phyloP scores from a whole-genome alignment of 2,797 vertebrate species.

The Coracias cyanogaster region DNA sequence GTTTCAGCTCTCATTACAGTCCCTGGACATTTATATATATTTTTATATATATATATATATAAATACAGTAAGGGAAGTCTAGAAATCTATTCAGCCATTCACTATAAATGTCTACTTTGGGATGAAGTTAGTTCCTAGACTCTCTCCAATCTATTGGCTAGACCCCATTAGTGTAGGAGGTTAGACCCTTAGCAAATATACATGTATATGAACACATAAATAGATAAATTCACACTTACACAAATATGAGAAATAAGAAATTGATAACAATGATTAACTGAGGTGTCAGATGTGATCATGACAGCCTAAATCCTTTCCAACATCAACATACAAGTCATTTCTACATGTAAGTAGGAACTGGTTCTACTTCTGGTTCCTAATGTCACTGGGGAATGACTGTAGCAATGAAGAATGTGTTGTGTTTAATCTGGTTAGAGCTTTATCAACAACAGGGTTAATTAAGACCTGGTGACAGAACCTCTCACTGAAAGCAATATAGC shows the following conservation, averaged over 20 bases:
- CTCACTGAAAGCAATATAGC: conserved; percentile 2
- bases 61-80: neutral
- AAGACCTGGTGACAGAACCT: neutral
- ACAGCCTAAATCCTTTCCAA: neutral
- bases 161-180: fast-evolving
- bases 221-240: neutral
- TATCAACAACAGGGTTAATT: conserved; percentile 23
- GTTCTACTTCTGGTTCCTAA: neutral
- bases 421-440: conserved; percentile 16
- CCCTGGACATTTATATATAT: too few relatives aligned
- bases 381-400: neutral
- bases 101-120: neutral
- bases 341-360: neutral
- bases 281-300: neutral
- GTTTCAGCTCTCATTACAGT: neutral
- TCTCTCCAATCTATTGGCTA: neutral
- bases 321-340: neutral
- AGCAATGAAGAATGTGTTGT: neutral
- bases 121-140: neutral
- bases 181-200: neutral
- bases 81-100: neutral
- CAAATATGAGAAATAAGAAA: neutral
- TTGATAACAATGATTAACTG: neutral
- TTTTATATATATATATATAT: neutral
- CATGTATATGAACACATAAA: neutral